Conservation (phyloP, 2,797 vertebrate genomes). For the Bucorvus abyssinicus region DNA sequence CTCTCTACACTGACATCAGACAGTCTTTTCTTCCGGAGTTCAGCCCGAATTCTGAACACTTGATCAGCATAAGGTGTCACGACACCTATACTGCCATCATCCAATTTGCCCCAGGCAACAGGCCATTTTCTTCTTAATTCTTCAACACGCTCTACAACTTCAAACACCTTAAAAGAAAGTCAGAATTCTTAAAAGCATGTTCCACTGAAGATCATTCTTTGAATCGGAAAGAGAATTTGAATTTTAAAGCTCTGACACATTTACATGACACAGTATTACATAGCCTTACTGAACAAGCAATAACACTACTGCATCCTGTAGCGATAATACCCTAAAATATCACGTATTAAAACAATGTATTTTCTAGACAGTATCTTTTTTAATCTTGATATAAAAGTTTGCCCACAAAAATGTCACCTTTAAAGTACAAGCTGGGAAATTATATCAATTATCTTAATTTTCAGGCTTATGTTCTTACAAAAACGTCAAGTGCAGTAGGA, state of each 20-base stretch:
- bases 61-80: slow-evolving; percentile 98
- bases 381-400: not conserved
- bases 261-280: not conserved
- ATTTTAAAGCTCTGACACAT: not conserved
- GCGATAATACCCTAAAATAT: not conserved
- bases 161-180: slow-evolving; percentile 87
- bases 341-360: not conserved
- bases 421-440: not conserved
- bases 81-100: slow-evolving; percentile 96
- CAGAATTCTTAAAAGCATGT: not conserved
- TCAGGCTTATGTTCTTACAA: not conserved
- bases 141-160: slow-evolving; percentile 97
- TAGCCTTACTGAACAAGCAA: not conserved
- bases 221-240: not conserved
- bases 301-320: not conserved
- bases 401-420: not conserved
- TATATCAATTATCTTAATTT: not conserved
- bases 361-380: not conserved
- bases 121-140: slow-evolving; percentile 98
- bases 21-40: slow-evolving; percentile 95
- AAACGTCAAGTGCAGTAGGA: not conserved
- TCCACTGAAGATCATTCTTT: not conserved
- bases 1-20: slow-evolving; percentile 97
- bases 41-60: slow-evolving; percentile 95
- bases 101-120: slow-evolving; percentile 96